Base-by-base conservation (phyloP, 2,113 vertebrate genomes). In the Nannospalax galili region DNA sequence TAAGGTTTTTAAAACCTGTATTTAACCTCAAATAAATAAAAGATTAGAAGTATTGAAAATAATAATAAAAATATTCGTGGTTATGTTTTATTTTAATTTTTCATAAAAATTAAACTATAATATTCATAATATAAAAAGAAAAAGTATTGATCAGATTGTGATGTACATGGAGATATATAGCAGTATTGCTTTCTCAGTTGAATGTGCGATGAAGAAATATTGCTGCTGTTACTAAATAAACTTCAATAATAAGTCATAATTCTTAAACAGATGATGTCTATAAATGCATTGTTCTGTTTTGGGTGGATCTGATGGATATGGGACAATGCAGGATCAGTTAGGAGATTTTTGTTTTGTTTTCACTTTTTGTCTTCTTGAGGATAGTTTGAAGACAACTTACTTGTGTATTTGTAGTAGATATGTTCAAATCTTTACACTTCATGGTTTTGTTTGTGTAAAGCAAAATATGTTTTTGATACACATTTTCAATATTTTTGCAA, bases 101-200 rank as follows among this genome's bases (percentile, higher is more conserved):
- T 35, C 9, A 65, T 45, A 45, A 84, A 32, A 32, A 32, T 4
- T 17, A 22, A n/a, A n/a, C n/a, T n/a, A n/a, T n/a, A n/a, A n/a
- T n/a, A n/a, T n/a, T n/a, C n/a, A n/a, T n/a, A n/a, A n/a, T n/a
- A 84, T 65, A 32, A 84, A 84, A 64, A 45, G 37, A 65, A 67
- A 84, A 95, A 86, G 22, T 86, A 11, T 92, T 96, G 58, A 72
- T 85, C 84, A 32, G 70, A 94, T 72, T 97, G 56, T 94, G 90
- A 90, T 93, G 74, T 78, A 75, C 12, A 5, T 87, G 79, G 81
- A 87, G 95, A 37, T 80, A 90, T 11, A 32, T 67, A 32, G 40
- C 48, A 86, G 14, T 91, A 69, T 56, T 96, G 4, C 35, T 92
- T 82, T 48, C 92, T 97, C 95, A 90, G 56, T 80, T 88, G 88